Evolutionary conservation across 2,113 vertebrate species (phyloP).

Genomic region (Erythrocercus mccallii): DNA sequence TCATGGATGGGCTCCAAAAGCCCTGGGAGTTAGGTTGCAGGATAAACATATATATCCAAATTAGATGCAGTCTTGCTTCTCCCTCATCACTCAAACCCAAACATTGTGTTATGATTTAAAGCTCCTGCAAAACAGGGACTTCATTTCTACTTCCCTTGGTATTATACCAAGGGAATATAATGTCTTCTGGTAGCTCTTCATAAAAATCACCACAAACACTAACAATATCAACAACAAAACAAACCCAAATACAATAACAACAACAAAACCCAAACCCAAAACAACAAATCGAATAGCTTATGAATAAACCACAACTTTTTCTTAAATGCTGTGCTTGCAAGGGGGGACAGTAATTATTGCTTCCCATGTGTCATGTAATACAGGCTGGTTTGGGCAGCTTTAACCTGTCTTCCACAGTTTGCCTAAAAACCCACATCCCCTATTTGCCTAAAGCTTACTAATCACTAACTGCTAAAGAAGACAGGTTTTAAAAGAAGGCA

Average conservation of each 20-base stretch:
- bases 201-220: neutral
- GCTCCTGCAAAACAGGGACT: neutral
- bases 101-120: neutral
- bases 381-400: neutral
- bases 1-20: neutral
- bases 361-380: neutral
- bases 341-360: neutral
- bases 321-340: neutral
- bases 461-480: neutral
- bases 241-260: neutral
- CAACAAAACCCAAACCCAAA: neutral
- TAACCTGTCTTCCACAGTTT: neutral
- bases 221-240: neutral
- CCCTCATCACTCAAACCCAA: neutral
- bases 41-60: neutral
- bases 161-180: neutral
- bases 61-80: neutral
- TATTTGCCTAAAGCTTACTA: neutral
- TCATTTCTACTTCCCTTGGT: neutral
- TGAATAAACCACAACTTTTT: neutral
- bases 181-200: neutral
- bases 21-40: neutral
- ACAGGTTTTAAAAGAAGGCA: neutral
- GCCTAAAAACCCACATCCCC: neutral
- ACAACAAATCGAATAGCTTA: neutral